Percentiles rank a stretch among this genome's conserved stretches.
Conservation (phyloP, 1,140 invertebrate genomes). For the Atopsyche davidsoni region DNA sequence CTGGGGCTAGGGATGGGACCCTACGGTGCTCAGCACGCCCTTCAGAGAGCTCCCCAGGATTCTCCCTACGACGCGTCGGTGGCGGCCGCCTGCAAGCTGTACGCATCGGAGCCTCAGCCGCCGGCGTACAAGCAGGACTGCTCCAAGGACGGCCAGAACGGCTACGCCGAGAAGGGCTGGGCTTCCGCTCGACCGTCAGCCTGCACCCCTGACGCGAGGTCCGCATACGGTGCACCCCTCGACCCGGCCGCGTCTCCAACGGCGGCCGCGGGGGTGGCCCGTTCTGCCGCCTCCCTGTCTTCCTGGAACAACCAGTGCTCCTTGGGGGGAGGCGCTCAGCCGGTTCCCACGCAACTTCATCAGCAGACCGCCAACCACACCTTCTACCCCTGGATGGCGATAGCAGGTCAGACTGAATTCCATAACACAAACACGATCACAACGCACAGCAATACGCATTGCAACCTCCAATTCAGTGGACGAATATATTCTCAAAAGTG, state of each 20-base stretch:
- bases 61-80: slow-evolving; percentile 85
- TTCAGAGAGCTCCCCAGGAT: slow-evolving; percentile 74
- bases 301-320: slow-evolving; percentile 78
- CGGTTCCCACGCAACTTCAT: slow-evolving; percentile 74
- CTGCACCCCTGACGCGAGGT: slow-evolving; percentile 76
- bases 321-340: slow-evolving; percentile 68
- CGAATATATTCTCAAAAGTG: too few species aligned
- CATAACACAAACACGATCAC: too few species aligned
- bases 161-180: slow-evolving; percentile 60
- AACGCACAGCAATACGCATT: too few species aligned
- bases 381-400: slow-evolving; percentile 97
- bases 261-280: slow-evolving; percentile 44
- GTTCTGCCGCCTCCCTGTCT: slow-evolving; percentile 54
- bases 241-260: slow-evolving; percentile 65
- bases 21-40: slow-evolving; percentile 77
- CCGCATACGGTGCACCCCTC: slow-evolving; percentile 66
- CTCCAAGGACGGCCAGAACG: slow-evolving; percentile 57
- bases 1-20: slow-evolving; percentile 78
- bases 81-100: slow-evolving; percentile 77
- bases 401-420: slow-evolving; percentile 90
- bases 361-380: slow-evolving; percentile 86
- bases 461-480: too few species aligned
- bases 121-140: slow-evolving; percentile 59
- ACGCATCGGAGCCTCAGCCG: slow-evolving; percentile 60
- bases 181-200: slow-evolving; percentile 71